Evolutionary conservation across 1,140 invertebrate species (phyloP).

Genomic region (Lamellibrachia luymesi): DNA sequence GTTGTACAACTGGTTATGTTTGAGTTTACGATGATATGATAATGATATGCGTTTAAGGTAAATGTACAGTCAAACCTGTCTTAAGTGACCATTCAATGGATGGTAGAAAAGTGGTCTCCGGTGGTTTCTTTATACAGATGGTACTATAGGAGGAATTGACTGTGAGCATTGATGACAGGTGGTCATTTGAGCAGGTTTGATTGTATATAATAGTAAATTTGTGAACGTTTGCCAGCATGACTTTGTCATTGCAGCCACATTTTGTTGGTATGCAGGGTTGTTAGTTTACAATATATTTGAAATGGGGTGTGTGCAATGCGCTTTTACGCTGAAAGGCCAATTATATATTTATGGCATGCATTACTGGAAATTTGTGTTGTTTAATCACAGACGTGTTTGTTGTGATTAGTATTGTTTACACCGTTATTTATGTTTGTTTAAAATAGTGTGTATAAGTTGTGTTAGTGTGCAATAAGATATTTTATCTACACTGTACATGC

Average conservation of each 20-base stretch:
- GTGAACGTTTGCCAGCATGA: too few species aligned
- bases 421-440: neutral
- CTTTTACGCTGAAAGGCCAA: neutral
- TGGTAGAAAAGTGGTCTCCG: too few species aligned
- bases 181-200: too few species aligned
- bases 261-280: neutral
- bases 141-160: too few species aligned
- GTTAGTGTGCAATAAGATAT: neutral
- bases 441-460: neutral
- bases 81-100: too few species aligned
- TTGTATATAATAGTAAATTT: too few species aligned
- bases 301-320: neutral
- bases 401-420: neutral
- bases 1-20: neutral
- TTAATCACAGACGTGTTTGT: neutral
- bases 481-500: neutral
- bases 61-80: too few species aligned
- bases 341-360: neutral
- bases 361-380: neutral
- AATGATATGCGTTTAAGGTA: too few species aligned
- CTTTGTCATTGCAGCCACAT: neutral
- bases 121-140: too few species aligned
- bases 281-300: neutral
- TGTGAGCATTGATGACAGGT: too few species aligned
- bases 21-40: neutral